Conservation (phyloP, 2,888 invertebrate species). For the Nomada ferruginata region DNA sequence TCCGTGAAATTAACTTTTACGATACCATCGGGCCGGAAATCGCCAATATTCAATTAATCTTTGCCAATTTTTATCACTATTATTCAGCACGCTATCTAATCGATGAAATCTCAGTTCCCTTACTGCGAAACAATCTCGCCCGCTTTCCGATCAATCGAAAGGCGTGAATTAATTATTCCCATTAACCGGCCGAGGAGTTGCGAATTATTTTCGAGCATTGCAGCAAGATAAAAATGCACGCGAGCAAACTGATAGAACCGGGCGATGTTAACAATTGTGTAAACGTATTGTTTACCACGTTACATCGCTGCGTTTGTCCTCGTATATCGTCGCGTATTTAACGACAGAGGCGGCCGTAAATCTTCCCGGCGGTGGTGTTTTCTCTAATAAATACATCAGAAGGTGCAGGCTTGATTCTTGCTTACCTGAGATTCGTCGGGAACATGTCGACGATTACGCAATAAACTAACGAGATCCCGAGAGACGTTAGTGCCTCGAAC, state of each 20-base stretch:
- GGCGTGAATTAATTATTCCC: too few species aligned
- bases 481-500: conserved; percentile 92
- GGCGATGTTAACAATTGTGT: conserved; percentile 5
- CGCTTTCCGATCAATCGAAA: too few species aligned
- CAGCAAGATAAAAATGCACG: not conserved
- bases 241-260: not conserved
- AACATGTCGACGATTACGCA: conserved; percentile 93
- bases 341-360: conserved; percentile 25
- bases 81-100: not conserved
- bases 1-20: too few species aligned
- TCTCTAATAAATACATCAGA: conserved; percentile 48
- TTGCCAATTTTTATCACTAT: not conserved
- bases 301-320: conserved; percentile 1
- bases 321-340: not conserved
- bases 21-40: not conserved
- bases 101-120: not conserved
- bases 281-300: not conserved
- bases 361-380: not conserved
- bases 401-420: not conserved
- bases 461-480: conserved; percentile 92
- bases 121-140: not conserved
- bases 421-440: conserved; percentile 92
- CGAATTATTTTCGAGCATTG: not conserved
- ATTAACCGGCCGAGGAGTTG: too few species aligned
- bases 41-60: not conserved